Percentiles rank a stretch among this genome's conserved stretches.
Evolutionary conservation across 2,113 vertebrate genomes (phyloP).

Genomic region (Sardina pilchardus): DNA sequence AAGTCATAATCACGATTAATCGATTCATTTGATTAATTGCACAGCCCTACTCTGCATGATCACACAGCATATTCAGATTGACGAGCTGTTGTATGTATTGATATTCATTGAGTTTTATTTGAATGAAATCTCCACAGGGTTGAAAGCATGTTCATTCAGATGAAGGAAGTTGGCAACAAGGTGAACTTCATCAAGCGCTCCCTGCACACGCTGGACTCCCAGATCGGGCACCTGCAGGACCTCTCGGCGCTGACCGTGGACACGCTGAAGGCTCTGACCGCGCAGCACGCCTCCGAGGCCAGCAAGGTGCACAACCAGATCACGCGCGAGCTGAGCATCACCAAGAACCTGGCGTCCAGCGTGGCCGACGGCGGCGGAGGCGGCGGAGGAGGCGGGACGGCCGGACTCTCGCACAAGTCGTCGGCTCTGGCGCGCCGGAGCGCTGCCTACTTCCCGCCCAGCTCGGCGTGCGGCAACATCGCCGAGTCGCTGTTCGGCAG

Average conservation of each 20-base stretch:
- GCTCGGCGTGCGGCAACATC: constrained; percentile 74
- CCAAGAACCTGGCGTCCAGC: constrained; percentile 90
- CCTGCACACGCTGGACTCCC: constrained; percentile 93
- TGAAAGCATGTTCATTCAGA: constrained; percentile 94
- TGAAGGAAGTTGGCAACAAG: constrained; percentile 95
- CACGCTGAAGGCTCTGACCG: constrained; percentile 96
- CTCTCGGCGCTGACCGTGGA: constrained; percentile 96
- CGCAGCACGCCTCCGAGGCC: constrained; percentile 94
- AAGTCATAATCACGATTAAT: too few species aligned
- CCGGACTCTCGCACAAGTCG: constrained; percentile 77
- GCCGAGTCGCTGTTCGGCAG: constrained; percentile 84
- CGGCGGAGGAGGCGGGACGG: too few species aligned
- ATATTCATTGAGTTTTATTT: background rate
- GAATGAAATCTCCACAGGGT: constrained; percentile 75
- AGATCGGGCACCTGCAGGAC: constrained; percentile 98
- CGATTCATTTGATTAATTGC: too few species aligned
- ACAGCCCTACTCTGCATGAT: too few species aligned
- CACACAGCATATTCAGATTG: too few species aligned
- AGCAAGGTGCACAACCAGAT: constrained; percentile 98
- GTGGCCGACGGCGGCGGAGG: constrained; percentile 76
- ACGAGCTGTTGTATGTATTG: background rate
- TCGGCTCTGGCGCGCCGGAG: constrained; percentile 87
- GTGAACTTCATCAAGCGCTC: constrained; percentile 98
- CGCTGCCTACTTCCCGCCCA: constrained; percentile 77
- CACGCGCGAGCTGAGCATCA: constrained; percentile 92